A percentile compares a stretch with the other conserved stretches of the same genome.
Evolutionary conservation across 2,888 invertebrate genomes (phyloP).

Genomic region (Eustalomyia histrio): DNA sequence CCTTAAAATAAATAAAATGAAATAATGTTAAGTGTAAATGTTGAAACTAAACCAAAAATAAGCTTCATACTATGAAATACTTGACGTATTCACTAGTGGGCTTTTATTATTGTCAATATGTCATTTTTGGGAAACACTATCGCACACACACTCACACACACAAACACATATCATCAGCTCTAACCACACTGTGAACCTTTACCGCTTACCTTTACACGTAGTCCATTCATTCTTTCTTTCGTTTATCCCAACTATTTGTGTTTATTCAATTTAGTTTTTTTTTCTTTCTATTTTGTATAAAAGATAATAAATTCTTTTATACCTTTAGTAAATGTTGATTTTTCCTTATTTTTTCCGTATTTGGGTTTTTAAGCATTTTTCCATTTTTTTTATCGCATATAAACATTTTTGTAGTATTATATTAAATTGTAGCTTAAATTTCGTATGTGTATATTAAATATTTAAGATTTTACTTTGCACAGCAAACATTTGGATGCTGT

Average conservation of each 20-base stretch:
- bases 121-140: slow-evolving; percentile 26
- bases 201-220: slow-evolving; percentile 5
- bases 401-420: slow-evolving; percentile 13
- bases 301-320: slow-evolving; percentile 44
- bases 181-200: not conserved
- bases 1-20: not conserved
- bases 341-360: not conserved
- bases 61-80: slow-evolving; percentile 45
- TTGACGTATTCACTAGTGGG: slow-evolving; percentile 43
- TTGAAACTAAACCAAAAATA: slow-evolving; percentile 14
- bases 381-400: not conserved
- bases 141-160: not conserved
- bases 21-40: not conserved
- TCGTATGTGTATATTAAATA: slow-evolving; percentile 33
- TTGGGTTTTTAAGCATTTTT: not conserved
- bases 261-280: not conserved
- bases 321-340: slow-evolving; percentile 41
- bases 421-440: slow-evolving; percentile 31
- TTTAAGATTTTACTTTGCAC: not conserved
- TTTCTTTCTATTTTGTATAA: not conserved
- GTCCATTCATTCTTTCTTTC: not conserved
- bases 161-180: not conserved
- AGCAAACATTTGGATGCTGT: too few relatives aligned
- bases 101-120: slow-evolving; percentile 52
- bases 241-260: slow-evolving; percentile 1